Conservation (phyloP, 2,888 invertebrate species). For the Ommatoiulus sabulosus region DNA sequence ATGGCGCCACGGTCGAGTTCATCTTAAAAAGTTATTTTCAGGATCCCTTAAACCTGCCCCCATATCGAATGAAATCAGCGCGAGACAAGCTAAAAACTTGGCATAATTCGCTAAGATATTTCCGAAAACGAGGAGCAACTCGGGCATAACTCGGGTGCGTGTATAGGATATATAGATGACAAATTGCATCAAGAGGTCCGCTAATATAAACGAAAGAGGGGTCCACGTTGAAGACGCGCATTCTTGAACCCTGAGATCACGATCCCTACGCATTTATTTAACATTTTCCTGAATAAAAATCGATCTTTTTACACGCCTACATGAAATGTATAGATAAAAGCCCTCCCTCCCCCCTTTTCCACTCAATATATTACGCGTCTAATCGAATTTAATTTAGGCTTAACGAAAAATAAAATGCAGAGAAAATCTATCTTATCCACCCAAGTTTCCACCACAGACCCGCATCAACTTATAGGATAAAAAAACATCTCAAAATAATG, state of each 20-base stretch:
- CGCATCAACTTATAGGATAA: too few species aligned
- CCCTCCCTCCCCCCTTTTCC: neutral
- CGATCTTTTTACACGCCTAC: neutral
- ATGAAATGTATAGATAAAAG: neutral
- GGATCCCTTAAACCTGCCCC: too few species aligned
- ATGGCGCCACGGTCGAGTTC: too few species aligned
- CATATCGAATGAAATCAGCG: too few species aligned
- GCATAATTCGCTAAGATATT: too few species aligned
- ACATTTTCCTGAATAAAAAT: neutral
- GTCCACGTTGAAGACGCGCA: too few species aligned
- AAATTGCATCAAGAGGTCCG: neutral
- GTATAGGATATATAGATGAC: too few species aligned
- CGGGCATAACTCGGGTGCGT: too few species aligned
- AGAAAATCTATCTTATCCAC: neutral
- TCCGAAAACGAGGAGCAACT: too few species aligned
- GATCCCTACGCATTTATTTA: neutral
- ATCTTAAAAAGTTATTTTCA: too few species aligned
- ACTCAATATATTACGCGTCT: slow-evolving; percentile 3
- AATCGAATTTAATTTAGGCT: neutral
- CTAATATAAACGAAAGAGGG: neutral
- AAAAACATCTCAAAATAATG: neutral
- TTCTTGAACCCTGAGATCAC: neutral
- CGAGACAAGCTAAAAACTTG: too few species aligned
- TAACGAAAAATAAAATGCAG: neutral
- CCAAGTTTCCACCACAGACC: neutral